Percentiles rank a stretch among this genome's conserved stretches.
Conservation (phyloP, 2,797 vertebrate genomes). For the Sylvia borin region DNA sequence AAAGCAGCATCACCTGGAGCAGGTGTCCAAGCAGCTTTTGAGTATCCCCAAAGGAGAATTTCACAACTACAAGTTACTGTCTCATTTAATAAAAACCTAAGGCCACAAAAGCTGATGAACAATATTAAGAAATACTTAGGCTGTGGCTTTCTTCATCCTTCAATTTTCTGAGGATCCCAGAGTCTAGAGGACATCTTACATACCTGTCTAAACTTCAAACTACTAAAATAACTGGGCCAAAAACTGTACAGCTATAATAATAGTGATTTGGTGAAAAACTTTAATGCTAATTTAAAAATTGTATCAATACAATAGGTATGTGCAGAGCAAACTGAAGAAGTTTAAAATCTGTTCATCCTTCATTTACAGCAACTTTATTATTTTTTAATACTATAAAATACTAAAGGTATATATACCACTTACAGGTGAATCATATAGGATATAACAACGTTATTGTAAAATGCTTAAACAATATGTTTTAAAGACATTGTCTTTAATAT, state of each 20-base stretch:
- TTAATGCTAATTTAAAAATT: background rate
- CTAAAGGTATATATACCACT: background rate
- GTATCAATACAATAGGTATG: background rate
- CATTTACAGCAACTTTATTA: background rate
- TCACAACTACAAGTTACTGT: background rate
- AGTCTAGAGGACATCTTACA: background rate
- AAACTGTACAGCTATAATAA: background rate
- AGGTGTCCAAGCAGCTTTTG: background rate
- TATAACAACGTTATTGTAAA: background rate
- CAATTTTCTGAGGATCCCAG: background rate
- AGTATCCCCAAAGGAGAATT: background rate
- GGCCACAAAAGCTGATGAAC: background rate
- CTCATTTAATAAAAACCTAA: background rate
- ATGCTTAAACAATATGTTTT: background rate
- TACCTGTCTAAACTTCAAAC: background rate
- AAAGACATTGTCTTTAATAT: background rate
- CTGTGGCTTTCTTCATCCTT: background rate
- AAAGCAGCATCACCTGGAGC: background rate
- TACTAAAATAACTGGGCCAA: background rate
- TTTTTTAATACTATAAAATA: background rate
- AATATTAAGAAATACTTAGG: background rate
- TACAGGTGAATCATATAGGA: background rate
- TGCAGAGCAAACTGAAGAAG: background rate
- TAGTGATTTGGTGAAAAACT: background rate
- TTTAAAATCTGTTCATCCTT: background rate